Evolutionary conservation across 2,888 invertebrate genomes (phyloP).

Genomic region (Drosophila colorata): DNA sequence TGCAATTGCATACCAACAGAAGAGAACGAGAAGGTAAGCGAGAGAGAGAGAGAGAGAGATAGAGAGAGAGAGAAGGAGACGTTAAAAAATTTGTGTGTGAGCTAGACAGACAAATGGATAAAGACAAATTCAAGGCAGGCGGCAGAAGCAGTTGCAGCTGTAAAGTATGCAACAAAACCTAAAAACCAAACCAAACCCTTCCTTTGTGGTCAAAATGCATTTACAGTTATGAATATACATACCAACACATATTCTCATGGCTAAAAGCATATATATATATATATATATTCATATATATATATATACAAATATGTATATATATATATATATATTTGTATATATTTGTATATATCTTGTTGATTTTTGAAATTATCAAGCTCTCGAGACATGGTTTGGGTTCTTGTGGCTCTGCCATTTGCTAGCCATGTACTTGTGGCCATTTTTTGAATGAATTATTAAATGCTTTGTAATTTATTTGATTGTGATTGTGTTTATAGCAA

Average conservation of each 20-base stretch:
- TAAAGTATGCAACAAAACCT: constrained; percentile 59
- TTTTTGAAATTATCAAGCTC: constrained; percentile 79
- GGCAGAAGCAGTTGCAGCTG: constrained; percentile 33
- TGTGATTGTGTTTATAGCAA: constrained; percentile 71
- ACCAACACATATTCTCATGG: background rate
- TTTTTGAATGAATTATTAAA: constrained; percentile 80
- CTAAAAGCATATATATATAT: constrained; percentile 4
- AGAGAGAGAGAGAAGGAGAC: constrained; percentile 6
- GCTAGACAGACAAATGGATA: constrained; percentile 45
- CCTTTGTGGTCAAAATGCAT: constrained; percentile 75
- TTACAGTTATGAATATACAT: constrained; percentile 74
- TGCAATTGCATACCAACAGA: constrained; percentile 57
- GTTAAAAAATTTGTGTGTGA: constrained; percentile 18
- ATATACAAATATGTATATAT: constrained; percentile 10
- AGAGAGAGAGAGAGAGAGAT: constrained; percentile 1
- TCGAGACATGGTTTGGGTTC: constrained; percentile 27
- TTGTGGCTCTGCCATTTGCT: constrained; percentile 40
- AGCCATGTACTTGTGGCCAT: constrained; percentile 68
- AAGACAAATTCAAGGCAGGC: constrained; percentile 55
- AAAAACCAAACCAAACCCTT: constrained; percentile 36
- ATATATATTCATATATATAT: constrained; percentile 4
- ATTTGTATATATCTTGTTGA: constrained; percentile 66
- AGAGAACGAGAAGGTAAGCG: background rate
- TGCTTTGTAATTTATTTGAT: constrained; percentile 81
- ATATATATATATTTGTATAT: constrained; percentile 8